Evolutionary conservation across 2,797 vertebrate genomes (phyloP), one percentile per base, ranked within the genome.

Genomic region (Lophius americanus): DNA sequence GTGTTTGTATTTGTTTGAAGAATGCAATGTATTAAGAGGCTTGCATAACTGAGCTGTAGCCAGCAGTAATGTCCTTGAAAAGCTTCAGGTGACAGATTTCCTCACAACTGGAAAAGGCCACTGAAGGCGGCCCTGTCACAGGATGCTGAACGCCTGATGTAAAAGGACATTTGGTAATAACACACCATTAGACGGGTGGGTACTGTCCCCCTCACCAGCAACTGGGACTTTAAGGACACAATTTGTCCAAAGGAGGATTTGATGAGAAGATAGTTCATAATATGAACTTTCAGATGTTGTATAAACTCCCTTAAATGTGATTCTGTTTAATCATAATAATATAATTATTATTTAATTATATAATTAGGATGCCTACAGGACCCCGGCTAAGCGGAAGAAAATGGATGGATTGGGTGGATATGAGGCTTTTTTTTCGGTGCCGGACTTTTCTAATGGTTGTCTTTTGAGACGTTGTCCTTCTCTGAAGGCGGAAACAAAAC

Each of bases 61-160:
- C 23, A 36, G 66, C 67, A 39, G 23, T 13, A 44, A 76, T 74
- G 76, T 36, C 85, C 85, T 88, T 83, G 64, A 73, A 33, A 4
- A 50, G 68, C 61, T 81, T 60, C 62, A 62, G 68, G 68, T 38
- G 11, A 76, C 81, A 79, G 72, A 75, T 82, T 80, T 83, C 68
- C 69, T 64, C 78, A 65, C 81, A 53, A 80, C 76, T 79, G 78
- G 79, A 80, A 38, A 42, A 53, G 74, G 51, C 56, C 77, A 55
- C 32, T 1, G 58, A 71, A 69, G 62, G 64, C 76, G 69, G 42
- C 37, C 8, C 44, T 4, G 14, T 78, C 64, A 50, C 50, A 14
- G 52, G 76, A 46, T 13, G 54, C 50, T 33, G 58, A 44, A 57
- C 2, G 7, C 13, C 32, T 70, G 57, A 55, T 39, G 57, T 47